Evolutionary conservation across 2,113 vertebrate species (phyloP).

Genomic region (Channa argus): DNA sequence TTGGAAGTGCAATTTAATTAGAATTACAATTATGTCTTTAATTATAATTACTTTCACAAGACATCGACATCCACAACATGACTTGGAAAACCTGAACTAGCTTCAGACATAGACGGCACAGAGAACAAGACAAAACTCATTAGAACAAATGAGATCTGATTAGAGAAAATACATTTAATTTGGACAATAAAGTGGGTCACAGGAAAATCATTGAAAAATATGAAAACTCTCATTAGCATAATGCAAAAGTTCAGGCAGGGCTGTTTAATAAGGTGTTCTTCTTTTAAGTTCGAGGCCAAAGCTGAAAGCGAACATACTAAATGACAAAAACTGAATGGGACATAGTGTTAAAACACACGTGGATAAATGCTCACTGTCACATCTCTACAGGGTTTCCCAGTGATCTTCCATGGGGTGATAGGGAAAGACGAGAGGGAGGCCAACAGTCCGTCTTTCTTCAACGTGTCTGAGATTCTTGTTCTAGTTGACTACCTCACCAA

Average conservation of each 20-base stretch:
- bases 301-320: background rate
- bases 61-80: too few relatives aligned
- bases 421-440: constrained; percentile 90
- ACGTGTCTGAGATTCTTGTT: constrained; percentile 87
- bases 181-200: constrained; percentile 3
- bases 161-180: background rate
- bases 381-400: constrained; percentile 87
- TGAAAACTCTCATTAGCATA: background rate
- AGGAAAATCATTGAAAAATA: background rate
- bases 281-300: background rate
- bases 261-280: background rate
- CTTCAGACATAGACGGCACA: background rate
- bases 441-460: constrained; percentile 95
- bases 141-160: background rate
- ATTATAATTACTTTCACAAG: too few relatives aligned
- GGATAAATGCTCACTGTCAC: background rate
- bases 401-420: constrained; percentile 92
- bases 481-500: constrained; percentile 87
- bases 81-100: background rate
- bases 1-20: too few relatives aligned
- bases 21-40: too few relatives aligned
- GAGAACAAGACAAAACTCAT: background rate
- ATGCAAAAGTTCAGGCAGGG: background rate
- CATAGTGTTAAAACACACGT: background rate
- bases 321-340: background rate